These are phyloP conservation scores for Dipodomys spectabilis DNA, from an alignment of 2,113 vertebrate species.

Conservation along the genomic window DNA sequence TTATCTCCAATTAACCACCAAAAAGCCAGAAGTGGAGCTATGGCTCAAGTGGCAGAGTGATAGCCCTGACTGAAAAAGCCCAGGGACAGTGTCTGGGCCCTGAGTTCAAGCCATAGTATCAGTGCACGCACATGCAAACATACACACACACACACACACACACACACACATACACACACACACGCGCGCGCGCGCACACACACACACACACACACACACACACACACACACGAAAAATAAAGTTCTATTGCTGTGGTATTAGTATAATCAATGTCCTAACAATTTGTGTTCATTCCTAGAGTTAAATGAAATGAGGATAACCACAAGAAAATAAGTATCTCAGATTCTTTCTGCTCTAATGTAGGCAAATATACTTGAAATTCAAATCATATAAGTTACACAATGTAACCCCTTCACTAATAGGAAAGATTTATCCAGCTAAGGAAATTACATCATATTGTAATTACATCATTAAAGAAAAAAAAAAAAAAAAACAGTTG, in stretches of 20 bases:
- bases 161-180: too few relatives aligned
- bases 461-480: not conserved
- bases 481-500: not conserved
- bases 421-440: not conserved
- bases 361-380: not conserved
- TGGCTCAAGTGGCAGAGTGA: too few relatives aligned
- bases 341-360: slow-evolving; percentile 14
- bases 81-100: too few relatives aligned
- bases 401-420: not conserved
- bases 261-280: not conserved
- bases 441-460: not conserved
- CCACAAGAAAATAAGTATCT: not conserved
- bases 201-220: too few relatives aligned
- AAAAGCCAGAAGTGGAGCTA: too few relatives aligned
- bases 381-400: not conserved
- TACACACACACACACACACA: too few relatives aligned
- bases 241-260: not conserved
- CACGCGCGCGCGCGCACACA: too few relatives aligned
- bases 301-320: not conserved
- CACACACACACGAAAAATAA: too few relatives aligned
- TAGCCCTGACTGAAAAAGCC: too few relatives aligned
- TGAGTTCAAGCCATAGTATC: too few relatives aligned
- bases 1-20: too few relatives aligned
- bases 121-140: too few relatives aligned
- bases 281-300: not conserved